Conservation (phyloP, 2,797 vertebrate species). For the Malacoraja senta region DNA sequence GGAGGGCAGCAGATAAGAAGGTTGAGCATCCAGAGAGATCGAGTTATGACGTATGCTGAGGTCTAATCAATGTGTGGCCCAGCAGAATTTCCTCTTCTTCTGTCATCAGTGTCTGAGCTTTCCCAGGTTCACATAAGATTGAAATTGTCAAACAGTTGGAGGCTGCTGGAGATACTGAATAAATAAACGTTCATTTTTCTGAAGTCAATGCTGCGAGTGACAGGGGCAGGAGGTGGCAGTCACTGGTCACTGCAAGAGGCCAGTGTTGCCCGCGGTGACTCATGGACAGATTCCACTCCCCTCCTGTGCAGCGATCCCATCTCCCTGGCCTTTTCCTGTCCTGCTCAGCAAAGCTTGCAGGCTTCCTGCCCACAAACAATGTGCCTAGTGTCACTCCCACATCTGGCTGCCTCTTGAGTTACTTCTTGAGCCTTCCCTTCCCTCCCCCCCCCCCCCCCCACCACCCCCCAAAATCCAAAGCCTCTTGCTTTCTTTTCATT, state of each 20-base stretch:
- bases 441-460: background rate
- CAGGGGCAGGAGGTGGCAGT: background rate
- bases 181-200: background rate
- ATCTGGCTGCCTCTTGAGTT: constrained; percentile 24
- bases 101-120: background rate
- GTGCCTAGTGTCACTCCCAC: background rate
- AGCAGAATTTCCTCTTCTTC: background rate
- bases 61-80: background rate
- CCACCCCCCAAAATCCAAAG: background rate
- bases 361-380: constrained; percentile 24
- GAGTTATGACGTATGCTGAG: background rate
- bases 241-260: constrained; percentile 21
- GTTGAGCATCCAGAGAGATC: background rate
- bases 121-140: background rate
- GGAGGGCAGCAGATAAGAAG: background rate
- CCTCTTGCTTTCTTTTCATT: background rate
- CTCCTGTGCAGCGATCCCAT: constrained; percentile 4
- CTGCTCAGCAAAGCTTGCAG: constrained; percentile 8
- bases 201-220: background rate
- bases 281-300: background rate
- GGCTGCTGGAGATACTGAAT: background rate
- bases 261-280: background rate
- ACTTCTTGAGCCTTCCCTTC: background rate
- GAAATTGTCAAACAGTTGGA: background rate
- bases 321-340: background rate